These are phyloP conservation scores for Bombus turneri DNA, from an alignment of 1,140 invertebrate genomes.

Conservation along the genomic window DNA sequence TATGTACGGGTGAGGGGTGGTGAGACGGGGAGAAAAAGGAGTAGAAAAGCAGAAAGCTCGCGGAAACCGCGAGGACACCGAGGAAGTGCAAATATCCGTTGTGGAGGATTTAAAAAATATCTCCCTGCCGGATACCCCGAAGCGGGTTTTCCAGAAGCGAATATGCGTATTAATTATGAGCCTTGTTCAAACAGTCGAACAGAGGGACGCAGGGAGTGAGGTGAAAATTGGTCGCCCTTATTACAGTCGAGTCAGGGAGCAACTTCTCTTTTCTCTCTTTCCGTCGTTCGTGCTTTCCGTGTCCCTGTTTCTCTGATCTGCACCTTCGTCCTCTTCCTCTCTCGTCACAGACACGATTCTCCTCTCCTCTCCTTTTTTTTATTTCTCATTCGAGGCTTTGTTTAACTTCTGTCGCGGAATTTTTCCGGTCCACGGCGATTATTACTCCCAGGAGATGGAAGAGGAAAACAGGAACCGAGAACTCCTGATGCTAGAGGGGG, in stretches of 20 bases:
- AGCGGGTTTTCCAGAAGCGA: slow-evolving; percentile 72
- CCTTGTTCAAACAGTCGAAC: slow-evolving; percentile 80
- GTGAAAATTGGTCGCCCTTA: slow-evolving; percentile 74
- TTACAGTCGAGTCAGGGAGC: slow-evolving; percentile 70
- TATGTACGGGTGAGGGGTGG: not conserved
- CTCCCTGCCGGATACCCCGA: slow-evolving; percentile 68
- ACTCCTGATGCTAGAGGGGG: slow-evolving; percentile 14
- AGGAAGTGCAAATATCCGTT: slow-evolving; percentile 57
- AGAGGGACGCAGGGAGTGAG: slow-evolving; percentile 56
- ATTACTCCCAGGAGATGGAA: slow-evolving; percentile 78
- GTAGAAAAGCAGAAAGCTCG: slow-evolving; percentile 8
- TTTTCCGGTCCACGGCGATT: slow-evolving; percentile 75
- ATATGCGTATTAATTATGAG: slow-evolving; percentile 81
- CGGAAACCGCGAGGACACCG: slow-evolving; percentile 37
- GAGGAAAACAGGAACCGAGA: slow-evolving; percentile 56
- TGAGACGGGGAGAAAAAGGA: not conserved
- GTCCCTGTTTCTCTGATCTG: slow-evolving; percentile 22
- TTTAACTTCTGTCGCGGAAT: slow-evolving; percentile 79
- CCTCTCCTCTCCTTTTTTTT: slow-evolving; percentile 48
- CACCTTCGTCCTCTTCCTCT: slow-evolving; percentile 26
- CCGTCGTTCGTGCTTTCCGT: slow-evolving; percentile 34
- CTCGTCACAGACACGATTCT: slow-evolving; percentile 26
- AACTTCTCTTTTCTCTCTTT: slow-evolving; percentile 27
- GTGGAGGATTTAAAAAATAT: slow-evolving; percentile 73
- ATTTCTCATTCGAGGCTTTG: slow-evolving; percentile 73